Evolutionary conservation across 2,797 vertebrate genomes (phyloP).

Genomic region (Mormyrops attenuatus): DNA sequence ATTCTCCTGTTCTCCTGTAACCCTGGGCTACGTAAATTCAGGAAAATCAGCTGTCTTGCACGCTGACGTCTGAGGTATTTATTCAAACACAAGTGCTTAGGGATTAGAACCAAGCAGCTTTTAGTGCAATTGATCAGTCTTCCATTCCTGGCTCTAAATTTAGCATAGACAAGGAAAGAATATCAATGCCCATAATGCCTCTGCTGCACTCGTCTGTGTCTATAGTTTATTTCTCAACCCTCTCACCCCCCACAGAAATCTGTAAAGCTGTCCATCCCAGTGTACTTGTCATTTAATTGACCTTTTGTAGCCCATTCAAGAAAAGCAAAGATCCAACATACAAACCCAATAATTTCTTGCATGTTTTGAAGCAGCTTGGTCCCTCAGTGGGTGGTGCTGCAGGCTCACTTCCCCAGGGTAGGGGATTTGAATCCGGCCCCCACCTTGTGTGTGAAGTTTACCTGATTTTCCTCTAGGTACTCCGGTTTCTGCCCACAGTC

Average conservation of each 20-base stretch:
- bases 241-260: background rate
- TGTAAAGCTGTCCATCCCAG: background rate
- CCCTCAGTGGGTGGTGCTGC: background rate
- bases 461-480: background rate
- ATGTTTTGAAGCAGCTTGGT: background rate
- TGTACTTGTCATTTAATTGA: background rate
- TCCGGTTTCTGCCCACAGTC: background rate
- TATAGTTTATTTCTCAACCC: background rate
- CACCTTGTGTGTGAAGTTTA: background rate
- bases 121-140: slow-evolving; percentile 21
- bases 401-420: background rate
- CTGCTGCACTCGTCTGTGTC: background rate
- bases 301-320: background rate
- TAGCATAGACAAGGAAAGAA: slow-evolving; percentile 29
- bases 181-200: background rate
- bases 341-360: background rate
- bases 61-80: slow-evolving; percentile 34
- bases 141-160: slow-evolving; percentile 23
- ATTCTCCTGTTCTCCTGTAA: slow-evolving; percentile 10
- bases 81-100: slow-evolving; percentile 31
- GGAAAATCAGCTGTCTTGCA: slow-evolving; percentile 24
- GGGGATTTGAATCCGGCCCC: background rate
- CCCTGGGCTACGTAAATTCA: slow-evolving; percentile 36
- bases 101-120: slow-evolving; percentile 31
- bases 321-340: background rate